Conservation (phyloP, 37 sponge, comb jelly and placozoan species). For the Geodia barretti region DNA sequence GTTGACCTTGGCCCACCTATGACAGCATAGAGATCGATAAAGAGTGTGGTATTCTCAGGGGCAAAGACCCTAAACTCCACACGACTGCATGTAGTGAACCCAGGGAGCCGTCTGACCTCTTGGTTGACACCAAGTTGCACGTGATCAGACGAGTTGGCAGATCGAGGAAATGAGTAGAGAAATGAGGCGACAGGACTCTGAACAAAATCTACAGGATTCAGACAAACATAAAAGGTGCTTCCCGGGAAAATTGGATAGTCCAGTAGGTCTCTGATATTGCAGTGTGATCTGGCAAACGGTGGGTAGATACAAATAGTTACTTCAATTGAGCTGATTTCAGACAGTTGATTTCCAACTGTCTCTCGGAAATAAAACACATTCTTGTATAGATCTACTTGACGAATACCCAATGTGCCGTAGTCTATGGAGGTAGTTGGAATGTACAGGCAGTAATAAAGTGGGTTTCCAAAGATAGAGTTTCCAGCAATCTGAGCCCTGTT, state of each 20-base stretch:
- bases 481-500: constrained; percentile 29
- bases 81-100: background rate
- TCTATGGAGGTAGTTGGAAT: constrained; percentile 24
- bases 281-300: background rate
- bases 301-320: constrained; percentile 4
- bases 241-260: constrained; percentile 12
- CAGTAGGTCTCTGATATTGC: background rate
- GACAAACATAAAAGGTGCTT: background rate
- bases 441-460: constrained; percentile 41
- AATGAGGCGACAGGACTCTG: constrained; percentile 1
- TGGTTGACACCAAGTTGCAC: background rate
- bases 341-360: constrained; percentile 4
- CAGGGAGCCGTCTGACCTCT: background rate
- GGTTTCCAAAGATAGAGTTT: constrained; percentile 42
- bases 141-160: no score
- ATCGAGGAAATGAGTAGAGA: no score
- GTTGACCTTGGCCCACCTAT: background rate
- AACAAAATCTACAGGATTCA: constrained; percentile 4
- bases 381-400: background rate
- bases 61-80: constrained; percentile 27
- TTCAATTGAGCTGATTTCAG: constrained; percentile 9
- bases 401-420: background rate
- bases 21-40: background rate
- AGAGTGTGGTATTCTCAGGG: constrained; percentile 1
- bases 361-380: background rate